Base-by-base conservation (phyloP, 2,888 invertebrate genomes). In the Lepas anatifera region DNA sequence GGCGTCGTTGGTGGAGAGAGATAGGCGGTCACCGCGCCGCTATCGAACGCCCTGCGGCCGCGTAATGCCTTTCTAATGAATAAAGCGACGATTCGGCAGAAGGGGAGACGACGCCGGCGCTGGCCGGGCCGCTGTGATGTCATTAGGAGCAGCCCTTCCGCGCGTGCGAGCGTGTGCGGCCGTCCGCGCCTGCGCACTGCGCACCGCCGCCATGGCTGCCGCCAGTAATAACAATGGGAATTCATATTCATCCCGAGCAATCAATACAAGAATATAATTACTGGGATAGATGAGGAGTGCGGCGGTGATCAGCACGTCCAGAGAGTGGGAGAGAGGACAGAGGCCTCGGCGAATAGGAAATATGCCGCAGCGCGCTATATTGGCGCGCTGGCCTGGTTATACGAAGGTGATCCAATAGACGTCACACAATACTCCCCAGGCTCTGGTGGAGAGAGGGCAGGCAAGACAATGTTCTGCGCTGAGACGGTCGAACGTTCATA, bases 311-410 rank as follows among this genome's bases (percentile, higher is more conserved):
- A 29, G 32, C 58, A 18, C 29, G 52, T 58, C 8, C 32, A 50
- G 39, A 69, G 69, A 58, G 69, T 18, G 58, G 37, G 58, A 43
- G n/a, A n/a, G n/a, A n/a, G n/a, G n/a, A n/a, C n/a, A n/a, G n/a
- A n/a, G n/a, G n/a, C n/a, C n/a, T n/a, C n/a, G n/a, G n/a, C n/a
- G n/a, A n/a, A n/a, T n/a, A n/a, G n/a, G n/a, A n/a, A n/a, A n/a
- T n/a, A n/a, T n/a, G n/a, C n/a, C n/a, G n/a, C n/a, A n/a, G n/a
- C n/a, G n/a, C n/a, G n/a, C n/a, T n/a, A n/a, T n/a, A n/a, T n/a
- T n/a, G n/a, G n/a, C n/a, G n/a, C n/a, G n/a, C n/a, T n/a, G n/a
- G n/a, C n/a, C n/a, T n/a, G n/a, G n/a, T n/a, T n/a, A n/a, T n/a
- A n/a, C n/a, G n/a, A n/a, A n/a, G n/a, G n/a, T n/a, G n/a, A n/a